phyloP scores from a whole-genome alignment of 92 coral and sea anemone species.

The Micromussa lordhowensis region DNA sequence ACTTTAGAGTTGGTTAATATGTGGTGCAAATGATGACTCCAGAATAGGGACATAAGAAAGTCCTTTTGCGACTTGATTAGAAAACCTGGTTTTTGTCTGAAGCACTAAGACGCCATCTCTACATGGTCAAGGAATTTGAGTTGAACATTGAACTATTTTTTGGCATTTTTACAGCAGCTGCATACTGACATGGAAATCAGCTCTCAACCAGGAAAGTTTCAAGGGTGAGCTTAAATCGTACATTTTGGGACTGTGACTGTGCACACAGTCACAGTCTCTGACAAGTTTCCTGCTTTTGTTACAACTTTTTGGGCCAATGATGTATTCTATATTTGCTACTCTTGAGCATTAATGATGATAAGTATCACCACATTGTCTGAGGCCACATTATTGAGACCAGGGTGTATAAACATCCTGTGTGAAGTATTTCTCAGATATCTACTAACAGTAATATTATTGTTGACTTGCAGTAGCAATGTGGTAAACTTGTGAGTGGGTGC shows the following conservation, averaged over 20 bases:
- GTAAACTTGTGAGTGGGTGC: too few species aligned
- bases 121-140: too few species aligned
- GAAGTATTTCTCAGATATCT: neutral
- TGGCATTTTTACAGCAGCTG: neutral
- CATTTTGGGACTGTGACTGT: neutral
- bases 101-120: conserved; percentile 33
- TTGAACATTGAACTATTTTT: neutral
- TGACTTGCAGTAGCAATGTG: neutral
- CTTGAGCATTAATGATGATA: conserved; percentile 61
- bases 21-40: conserved; percentile 73
- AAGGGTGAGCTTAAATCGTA: too few species aligned
- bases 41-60: conserved; percentile 80
- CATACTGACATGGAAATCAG: neutral
- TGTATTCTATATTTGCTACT: conserved; percentile 71
- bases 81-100: conserved; percentile 70
- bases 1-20: too few species aligned
- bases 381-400: conserved; percentile 18
- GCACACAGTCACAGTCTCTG: too few species aligned
- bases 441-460: too few species aligned
- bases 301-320: conserved; percentile 40
- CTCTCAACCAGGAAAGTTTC: neutral
- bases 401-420: neutral
- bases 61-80: conserved; percentile 63
- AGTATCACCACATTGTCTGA: conserved; percentile 38
- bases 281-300: too few species aligned